Conservation (phyloP, 1,140 invertebrate species). For the Zaprionus camerounensis region DNA sequence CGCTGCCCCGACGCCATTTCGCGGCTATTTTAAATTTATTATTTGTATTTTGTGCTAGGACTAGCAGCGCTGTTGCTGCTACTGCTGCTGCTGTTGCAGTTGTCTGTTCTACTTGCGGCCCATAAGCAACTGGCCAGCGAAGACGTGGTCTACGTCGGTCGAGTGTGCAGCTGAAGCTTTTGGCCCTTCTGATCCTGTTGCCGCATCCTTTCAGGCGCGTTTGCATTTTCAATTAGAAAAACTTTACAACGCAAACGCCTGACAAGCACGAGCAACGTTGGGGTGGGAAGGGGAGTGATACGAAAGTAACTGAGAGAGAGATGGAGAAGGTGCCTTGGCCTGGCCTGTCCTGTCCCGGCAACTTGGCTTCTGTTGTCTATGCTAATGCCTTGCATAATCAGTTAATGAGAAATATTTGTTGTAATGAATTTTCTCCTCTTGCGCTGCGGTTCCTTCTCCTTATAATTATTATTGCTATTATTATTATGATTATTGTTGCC, state of each 20-base stretch:
- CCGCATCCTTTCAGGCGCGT: conserved; percentile 34
- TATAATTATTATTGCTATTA: conserved; percentile 44
- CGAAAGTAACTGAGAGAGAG: background rate
- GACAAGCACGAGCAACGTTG: conserved; percentile 64
- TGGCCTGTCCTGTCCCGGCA: conserved; percentile 28
- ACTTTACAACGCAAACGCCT: conserved; percentile 74
- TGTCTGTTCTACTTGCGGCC: conserved; percentile 15
- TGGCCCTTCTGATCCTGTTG: conserved; percentile 27
- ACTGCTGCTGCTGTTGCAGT: conserved; percentile 10
- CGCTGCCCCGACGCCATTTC: conserved; percentile 59
- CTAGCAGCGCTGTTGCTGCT: conserved; percentile 44
- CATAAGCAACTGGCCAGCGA: conserved; percentile 23
- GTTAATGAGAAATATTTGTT: conserved; percentile 82
- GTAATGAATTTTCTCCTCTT: conserved; percentile 79
- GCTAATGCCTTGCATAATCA: conserved; percentile 76
- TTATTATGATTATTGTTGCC: conserved; percentile 13
- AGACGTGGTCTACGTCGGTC: conserved; percentile 8
- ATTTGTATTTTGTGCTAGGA: conserved; percentile 67
- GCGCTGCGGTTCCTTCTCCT: conserved; percentile 44
- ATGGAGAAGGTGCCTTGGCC: background rate
- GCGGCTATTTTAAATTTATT: conserved; percentile 81
- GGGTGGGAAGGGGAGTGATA: background rate
- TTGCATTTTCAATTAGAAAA: conserved; percentile 83
- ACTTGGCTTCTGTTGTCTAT: conserved; percentile 63
- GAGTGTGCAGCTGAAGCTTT: conserved; percentile 43